phyloP scores from a whole-genome alignment of 2,888 invertebrate species.

The Cephus nigrinus region DNA sequence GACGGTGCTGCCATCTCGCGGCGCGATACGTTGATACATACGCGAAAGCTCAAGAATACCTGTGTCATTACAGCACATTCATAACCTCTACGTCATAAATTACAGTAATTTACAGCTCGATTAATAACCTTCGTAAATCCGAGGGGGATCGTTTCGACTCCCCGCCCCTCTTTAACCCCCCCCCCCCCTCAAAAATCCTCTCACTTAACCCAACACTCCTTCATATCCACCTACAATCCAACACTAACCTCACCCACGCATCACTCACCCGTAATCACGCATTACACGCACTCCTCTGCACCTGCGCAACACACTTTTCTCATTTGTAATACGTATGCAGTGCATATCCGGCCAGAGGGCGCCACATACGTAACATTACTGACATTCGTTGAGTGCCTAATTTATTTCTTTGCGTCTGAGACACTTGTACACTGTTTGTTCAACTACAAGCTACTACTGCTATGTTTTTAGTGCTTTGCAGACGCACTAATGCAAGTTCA shows the following conservation, averaged over 20 bases:
- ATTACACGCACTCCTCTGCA: not conserved
- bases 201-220: not conserved
- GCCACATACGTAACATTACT: not conserved
- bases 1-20: not conserved
- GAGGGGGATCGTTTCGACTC: not conserved
- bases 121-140: slow-evolving; percentile 21
- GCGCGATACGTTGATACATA: not conserved
- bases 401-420: not conserved
- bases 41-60: not conserved
- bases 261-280: not conserved
- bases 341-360: not conserved
- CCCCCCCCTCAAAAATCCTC: not conserved
- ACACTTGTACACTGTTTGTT: not conserved
- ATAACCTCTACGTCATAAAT: slow-evolving; percentile 21
- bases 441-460: not conserved
- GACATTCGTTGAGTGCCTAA: not conserved
- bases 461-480: not conserved
- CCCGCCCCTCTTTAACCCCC: not conserved
- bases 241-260: not conserved
- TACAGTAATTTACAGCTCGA: slow-evolving; percentile 18
- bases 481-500: not conserved
- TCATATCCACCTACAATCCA: not conserved
- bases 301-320: not conserved
- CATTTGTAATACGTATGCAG: not conserved
- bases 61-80: slow-evolving; percentile 9